Evolutionary conservation across 2,113 vertebrate species (phyloP).

Genomic region (Rhea americana): DNA sequence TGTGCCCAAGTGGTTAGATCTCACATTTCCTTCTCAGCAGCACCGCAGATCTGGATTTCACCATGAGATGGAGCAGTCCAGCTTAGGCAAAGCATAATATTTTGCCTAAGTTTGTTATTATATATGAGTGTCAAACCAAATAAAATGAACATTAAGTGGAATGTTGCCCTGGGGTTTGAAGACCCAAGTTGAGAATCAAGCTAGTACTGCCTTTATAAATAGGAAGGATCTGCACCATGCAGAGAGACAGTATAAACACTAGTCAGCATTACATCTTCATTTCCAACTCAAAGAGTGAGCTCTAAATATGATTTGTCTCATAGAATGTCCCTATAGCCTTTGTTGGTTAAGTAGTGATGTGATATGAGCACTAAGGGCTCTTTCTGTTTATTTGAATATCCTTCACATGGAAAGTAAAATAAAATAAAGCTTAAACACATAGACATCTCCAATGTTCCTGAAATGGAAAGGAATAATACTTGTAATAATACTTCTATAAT

Average conservation of each 20-base stretch:
- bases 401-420: conserved; percentile 1
- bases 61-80: conserved; percentile 14
- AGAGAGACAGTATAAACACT: not conserved
- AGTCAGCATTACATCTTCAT: not conserved
- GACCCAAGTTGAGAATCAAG: not conserved
- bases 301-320: not conserved
- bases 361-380: not conserved
- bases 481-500: too few relatives aligned
- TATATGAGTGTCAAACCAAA: not conserved
- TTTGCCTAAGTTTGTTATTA: not conserved
- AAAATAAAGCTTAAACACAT: not conserved
- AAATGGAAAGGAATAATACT: not conserved
- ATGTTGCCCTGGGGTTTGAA: not conserved
- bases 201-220: not conserved
- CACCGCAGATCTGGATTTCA: not conserved
- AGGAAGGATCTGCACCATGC: not conserved
- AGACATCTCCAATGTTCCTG: not conserved
- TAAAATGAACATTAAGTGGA: not conserved
- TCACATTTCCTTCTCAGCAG: not conserved
- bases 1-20: not conserved
- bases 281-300: not conserved
- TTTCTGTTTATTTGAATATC: not conserved
- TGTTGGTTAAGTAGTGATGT: not conserved
- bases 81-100: not conserved
- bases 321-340: not conserved